Percentiles rank a stretch among this genome's conserved stretches.
Evolutionary conservation across 2,888 invertebrate species (phyloP).

Genomic region (Cosmia trapezina): DNA sequence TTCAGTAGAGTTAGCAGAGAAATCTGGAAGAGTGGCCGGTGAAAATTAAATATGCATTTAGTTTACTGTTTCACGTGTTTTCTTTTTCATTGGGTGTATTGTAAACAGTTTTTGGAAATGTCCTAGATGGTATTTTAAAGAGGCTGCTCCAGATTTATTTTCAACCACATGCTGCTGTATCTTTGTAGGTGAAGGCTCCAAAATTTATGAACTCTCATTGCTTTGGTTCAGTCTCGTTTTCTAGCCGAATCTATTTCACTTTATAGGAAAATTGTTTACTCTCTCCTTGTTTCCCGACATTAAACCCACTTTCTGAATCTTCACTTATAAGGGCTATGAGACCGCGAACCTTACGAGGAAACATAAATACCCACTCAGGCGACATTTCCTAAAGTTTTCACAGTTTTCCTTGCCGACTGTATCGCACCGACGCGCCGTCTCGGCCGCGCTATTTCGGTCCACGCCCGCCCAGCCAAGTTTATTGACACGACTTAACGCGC

Average conservation of each 20-base stretch:
- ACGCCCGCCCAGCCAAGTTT: conserved; percentile 88
- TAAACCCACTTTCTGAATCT: neutral
- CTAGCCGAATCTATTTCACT: neutral
- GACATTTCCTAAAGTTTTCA: conserved; percentile 57
- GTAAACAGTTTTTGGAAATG: neutral
- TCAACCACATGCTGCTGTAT: neutral
- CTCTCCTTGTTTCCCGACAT: neutral
- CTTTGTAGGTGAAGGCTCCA: neutral
- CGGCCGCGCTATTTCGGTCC: conserved; percentile 85
- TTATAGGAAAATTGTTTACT: neutral
- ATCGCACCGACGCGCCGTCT: conserved; percentile 80
- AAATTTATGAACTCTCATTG: neutral
- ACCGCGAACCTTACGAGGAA: conserved; percentile 29
- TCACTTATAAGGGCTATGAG: neutral
- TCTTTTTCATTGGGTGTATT: neutral
- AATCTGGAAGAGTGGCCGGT: conserved; percentile 4
- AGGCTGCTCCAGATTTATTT: neutral
- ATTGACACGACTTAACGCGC: conserved; percentile 83
- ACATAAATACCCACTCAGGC: neutral
- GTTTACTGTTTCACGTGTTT: neutral
- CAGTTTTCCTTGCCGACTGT: conserved; percentile 75
- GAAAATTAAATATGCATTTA: conserved; percentile 1
- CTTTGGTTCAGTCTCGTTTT: too few species aligned
- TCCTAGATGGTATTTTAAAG: neutral
- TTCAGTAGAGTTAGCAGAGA: conserved; percentile 75